These are phyloP conservation scores for Pyralis farinalis DNA, from an alignment of 2,888 invertebrate species.

Conservation along the genomic window DNA sequence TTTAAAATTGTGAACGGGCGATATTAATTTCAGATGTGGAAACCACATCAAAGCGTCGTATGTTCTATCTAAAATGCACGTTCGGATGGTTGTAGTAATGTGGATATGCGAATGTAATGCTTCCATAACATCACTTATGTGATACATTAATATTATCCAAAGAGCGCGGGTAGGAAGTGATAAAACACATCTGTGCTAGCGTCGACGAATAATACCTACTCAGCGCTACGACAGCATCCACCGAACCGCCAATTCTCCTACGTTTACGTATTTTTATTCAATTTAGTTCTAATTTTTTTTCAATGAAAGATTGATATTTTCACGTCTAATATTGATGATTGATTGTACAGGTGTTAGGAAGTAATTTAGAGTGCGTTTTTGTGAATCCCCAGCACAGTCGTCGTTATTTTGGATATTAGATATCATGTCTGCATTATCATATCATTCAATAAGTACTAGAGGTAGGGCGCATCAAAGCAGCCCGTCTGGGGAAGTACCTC, in stretches of 20 bases:
- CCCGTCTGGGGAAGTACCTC: no score
- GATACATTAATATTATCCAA: constrained; percentile 33
- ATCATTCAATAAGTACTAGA: no score
- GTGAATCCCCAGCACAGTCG: no score
- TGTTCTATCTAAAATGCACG: constrained; percentile 24
- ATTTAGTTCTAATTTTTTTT: constrained; percentile 5
- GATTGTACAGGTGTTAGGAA: no score
- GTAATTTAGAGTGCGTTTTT: no score
- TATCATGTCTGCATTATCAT: no score
- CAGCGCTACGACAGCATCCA: constrained; percentile 15
- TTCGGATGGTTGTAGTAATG: constrained; percentile 22
- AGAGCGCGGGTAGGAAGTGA: constrained; percentile 31
- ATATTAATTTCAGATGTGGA: constrained; percentile 40
- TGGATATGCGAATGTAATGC: constrained; percentile 14
- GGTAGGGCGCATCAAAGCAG: no score
- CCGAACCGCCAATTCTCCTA: constrained; percentile 8
- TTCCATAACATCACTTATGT: constrained; percentile 31
- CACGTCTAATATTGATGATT: no score
- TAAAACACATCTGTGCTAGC: constrained; percentile 57
- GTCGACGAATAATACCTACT: constrained; percentile 26
- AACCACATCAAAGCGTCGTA: constrained; percentile 37
- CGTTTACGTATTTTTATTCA: constrained; percentile 2
- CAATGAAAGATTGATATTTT: constrained; percentile 1
- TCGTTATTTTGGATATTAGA: no score
- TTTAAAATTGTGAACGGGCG: constrained; percentile 34